Conservation (phyloP, 2,888 invertebrate species). For the Tipula helvola region DNA sequence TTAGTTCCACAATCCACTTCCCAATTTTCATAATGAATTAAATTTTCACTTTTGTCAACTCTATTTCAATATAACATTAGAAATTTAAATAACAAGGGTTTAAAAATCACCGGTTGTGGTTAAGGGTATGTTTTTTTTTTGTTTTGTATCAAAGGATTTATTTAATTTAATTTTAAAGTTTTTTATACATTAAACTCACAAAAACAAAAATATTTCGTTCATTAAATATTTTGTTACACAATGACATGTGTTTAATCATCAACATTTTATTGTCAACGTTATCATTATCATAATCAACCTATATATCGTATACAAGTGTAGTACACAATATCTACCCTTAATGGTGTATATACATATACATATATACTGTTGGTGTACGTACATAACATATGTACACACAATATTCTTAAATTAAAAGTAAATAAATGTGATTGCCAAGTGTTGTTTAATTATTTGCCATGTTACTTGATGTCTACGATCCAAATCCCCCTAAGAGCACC, state of each 20-base stretch:
- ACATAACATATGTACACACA: neutral
- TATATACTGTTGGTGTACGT: neutral
- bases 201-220: neutral
- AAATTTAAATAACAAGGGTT: neutral
- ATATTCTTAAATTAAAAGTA: neutral
- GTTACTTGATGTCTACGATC: neutral
- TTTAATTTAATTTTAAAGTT: neutral
- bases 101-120: neutral
- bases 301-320: neutral
- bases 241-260: neutral
- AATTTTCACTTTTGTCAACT: neutral
- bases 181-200: neutral
- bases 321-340: neutral
- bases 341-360: neutral
- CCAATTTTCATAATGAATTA: neutral
- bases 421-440: neutral
- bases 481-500: neutral
- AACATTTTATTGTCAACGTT: neutral
- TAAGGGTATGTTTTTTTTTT: neutral
- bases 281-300: conserved; percentile 4
- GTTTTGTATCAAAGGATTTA: neutral
- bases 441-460: neutral
- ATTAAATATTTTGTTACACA: neutral
- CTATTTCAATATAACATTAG: neutral
- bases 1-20: neutral